These are phyloP conservation scores for Nomada fucata DNA, from an alignment of 2,888 invertebrate species.

Conservation along the genomic window DNA sequence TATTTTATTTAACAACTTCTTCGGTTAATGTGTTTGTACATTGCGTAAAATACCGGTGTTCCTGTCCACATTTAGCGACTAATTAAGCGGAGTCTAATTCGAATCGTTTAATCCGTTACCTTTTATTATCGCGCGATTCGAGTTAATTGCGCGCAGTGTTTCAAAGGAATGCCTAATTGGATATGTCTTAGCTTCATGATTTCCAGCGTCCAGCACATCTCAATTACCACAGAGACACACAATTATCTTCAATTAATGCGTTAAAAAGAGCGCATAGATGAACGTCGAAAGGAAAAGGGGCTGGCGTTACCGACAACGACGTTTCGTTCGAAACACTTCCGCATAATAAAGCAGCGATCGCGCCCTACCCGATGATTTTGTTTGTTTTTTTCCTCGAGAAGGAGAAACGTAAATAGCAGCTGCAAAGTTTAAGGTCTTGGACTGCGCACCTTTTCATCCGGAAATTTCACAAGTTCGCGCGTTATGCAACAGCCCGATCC, in stretches of 20 bases:
- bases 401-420: conserved; percentile 6
- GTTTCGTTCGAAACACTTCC: not conserved
- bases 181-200: not conserved
- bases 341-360: not conserved
- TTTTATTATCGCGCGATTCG: not conserved
- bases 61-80: not conserved
- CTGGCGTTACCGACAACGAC: not conserved
- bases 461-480: conserved; percentile 39
- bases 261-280: not conserved
- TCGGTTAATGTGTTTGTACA: not conserved
- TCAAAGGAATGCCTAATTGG: not conserved
- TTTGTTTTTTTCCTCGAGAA: not conserved
- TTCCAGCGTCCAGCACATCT: not conserved
- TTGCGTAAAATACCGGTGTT: not conserved
- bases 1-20: not conserved
- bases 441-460: conserved; percentile 37
- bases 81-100: not conserved
- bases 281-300: not conserved
- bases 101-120: not conserved
- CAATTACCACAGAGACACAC: no score
- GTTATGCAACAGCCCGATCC: conserved; percentile 49
- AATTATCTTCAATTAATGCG: not conserved
- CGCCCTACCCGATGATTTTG: no score
- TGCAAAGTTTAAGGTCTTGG: conserved; percentile 70
- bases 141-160: not conserved